phyloP scores from a whole-genome alignment of 64 coral and sea anemone genomes.

The Actinia equina region DNA sequence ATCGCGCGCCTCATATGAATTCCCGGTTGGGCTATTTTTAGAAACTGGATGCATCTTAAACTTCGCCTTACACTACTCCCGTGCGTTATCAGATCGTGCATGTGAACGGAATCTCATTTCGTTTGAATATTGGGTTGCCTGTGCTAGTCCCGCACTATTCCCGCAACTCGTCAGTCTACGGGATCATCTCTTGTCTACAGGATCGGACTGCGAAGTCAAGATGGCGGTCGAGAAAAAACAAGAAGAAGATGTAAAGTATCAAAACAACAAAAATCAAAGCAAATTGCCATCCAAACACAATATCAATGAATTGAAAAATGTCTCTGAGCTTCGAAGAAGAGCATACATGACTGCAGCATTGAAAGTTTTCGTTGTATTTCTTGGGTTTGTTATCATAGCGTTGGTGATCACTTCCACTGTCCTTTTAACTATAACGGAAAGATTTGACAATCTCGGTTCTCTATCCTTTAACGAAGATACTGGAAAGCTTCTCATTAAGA shows the following conservation, averaged over 20 bases:
- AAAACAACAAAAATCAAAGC: not conserved
- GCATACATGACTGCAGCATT: not conserved
- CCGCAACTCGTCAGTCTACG: too few species aligned
- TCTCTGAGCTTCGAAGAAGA: not conserved
- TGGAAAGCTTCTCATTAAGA: slow-evolving; percentile 43
- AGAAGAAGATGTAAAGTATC: not conserved
- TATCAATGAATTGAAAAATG: not conserved
- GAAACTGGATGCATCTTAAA: too few species aligned
- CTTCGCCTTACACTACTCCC: too few species aligned
- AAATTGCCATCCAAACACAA: not conserved
- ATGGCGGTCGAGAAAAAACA: not conserved
- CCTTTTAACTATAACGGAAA: slow-evolving; percentile 6
- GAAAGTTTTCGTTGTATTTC: slow-evolving; percentile 46
- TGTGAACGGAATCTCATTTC: too few species aligned
- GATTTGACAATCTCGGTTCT: slow-evolving; percentile 27
- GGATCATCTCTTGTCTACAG: too few species aligned
- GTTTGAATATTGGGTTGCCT: too few species aligned
- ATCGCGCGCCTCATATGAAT: too few species aligned
- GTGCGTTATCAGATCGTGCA: too few species aligned
- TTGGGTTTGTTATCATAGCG: slow-evolving; percentile 40
- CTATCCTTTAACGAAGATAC: slow-evolving; percentile 29
- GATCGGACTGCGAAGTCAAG: not conserved
- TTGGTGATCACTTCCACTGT: slow-evolving; percentile 29
- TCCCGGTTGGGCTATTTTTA: too few species aligned
- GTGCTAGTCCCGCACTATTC: too few species aligned